Evolutionary conservation across 2,888 invertebrate species (phyloP).

Genomic region (Eulithis prunata): DNA sequence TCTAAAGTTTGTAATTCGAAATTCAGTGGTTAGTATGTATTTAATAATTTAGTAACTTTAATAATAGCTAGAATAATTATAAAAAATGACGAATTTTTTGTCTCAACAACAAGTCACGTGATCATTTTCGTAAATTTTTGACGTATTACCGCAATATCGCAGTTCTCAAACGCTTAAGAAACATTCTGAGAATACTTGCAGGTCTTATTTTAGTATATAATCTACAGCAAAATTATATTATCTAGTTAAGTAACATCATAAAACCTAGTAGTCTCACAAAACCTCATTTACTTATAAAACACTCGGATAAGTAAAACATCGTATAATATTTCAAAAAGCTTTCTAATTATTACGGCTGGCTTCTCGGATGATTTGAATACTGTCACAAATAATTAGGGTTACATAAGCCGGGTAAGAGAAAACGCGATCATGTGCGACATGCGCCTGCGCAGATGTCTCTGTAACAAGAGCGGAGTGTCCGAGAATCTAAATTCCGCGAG

Average conservation of each 20-base stretch:
- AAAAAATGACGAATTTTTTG: too few relatives aligned
- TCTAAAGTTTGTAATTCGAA: too few relatives aligned
- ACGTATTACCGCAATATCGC: too few relatives aligned
- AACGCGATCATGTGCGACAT: slow-evolving; percentile 52
- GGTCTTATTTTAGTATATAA: too few relatives aligned
- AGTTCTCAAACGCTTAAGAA: too few relatives aligned
- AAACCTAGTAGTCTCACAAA: background rate
- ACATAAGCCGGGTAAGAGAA: slow-evolving; percentile 55
- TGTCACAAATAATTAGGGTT: slow-evolving; percentile 44
- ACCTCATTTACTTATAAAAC: background rate
- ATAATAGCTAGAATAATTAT: too few relatives aligned
- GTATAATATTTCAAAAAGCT: slow-evolving; percentile 29
- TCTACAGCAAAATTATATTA: background rate
- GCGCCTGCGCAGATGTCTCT: slow-evolving; percentile 65
- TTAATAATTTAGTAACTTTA: too few relatives aligned
- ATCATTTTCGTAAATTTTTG: too few relatives aligned
- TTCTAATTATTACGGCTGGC: slow-evolving; percentile 39
- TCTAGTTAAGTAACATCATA: background rate
- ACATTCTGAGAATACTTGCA: too few relatives aligned
- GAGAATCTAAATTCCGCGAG: slow-evolving; percentile 71
- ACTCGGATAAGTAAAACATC: background rate
- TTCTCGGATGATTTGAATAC: slow-evolving; percentile 44
- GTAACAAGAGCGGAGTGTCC: slow-evolving; percentile 71
- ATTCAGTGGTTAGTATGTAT: too few relatives aligned
- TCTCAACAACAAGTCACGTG: too few relatives aligned